Percentiles rank a stretch among this genome's conserved stretches.
These are phyloP conservation scores for Boloria selene DNA, from an alignment of 2,888 invertebrate genomes.

Conservation along the genomic window DNA sequence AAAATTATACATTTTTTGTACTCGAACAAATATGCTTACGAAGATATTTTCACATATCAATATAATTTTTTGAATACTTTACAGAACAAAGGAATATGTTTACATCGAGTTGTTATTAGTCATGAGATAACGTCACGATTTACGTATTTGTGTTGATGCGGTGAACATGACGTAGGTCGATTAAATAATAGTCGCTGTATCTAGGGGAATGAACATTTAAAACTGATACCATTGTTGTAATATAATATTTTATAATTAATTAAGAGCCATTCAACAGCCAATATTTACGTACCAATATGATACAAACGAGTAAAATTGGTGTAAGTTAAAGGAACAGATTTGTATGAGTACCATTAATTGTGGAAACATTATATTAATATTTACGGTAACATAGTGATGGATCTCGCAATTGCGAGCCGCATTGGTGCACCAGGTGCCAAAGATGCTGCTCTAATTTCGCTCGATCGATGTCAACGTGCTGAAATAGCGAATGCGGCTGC, in stretches of 20 bases:
- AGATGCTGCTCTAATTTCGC: slow-evolving; percentile 68
- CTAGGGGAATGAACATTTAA: slow-evolving; percentile 14
- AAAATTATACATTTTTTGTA: slow-evolving; percentile 5
- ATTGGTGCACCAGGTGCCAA: slow-evolving; percentile 70
- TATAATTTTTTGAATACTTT: slow-evolving; percentile 11
- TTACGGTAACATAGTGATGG: slow-evolving; percentile 23
- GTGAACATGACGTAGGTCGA: slow-evolving; percentile 27
- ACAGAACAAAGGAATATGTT: slow-evolving; percentile 30
- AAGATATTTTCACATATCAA: slow-evolving; percentile 16
- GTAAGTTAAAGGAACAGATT: too few species aligned
- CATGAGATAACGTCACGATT: slow-evolving; percentile 39
- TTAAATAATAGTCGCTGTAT: slow-evolving; percentile 25
- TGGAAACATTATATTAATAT: neutral
- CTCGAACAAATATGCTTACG: neutral
- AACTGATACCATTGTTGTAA: slow-evolving; percentile 14
- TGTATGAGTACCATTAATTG: too few species aligned
- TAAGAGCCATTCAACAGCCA: too few species aligned
- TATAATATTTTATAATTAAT: neutral
- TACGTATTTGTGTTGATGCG: slow-evolving; percentile 32
- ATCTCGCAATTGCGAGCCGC: slow-evolving; percentile 57
- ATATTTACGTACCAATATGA: too few species aligned
- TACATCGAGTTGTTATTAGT: slow-evolving; percentile 29
- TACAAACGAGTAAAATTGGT: too few species aligned
- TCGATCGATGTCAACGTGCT: slow-evolving; percentile 65
- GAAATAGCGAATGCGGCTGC: slow-evolving; percentile 67